Conservation (phyloP, 2,888 invertebrate species). For the Aspidiotus rigidus region DNA sequence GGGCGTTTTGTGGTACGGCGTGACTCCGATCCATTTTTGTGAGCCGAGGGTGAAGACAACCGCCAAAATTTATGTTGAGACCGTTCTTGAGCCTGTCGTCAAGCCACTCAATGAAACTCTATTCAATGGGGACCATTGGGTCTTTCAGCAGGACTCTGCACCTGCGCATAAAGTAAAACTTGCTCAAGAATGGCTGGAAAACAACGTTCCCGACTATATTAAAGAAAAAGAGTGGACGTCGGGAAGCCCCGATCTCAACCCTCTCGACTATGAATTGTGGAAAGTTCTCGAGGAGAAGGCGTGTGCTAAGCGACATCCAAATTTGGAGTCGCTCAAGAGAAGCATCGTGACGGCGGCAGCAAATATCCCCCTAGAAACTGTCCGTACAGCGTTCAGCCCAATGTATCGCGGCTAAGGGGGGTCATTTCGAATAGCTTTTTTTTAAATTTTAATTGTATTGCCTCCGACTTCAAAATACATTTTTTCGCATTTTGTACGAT, state of each 20-base stretch:
- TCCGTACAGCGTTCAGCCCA: not conserved
- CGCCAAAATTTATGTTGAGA: not conserved
- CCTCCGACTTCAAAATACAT: too few relatives aligned
- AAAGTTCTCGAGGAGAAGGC: not conserved
- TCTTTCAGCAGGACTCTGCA: constrained; percentile 1
- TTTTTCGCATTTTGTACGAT: too few relatives aligned
- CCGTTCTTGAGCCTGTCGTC: not conserved
- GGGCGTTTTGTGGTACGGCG: not conserved
- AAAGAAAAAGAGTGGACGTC: not conserved
- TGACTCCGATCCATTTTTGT: too few relatives aligned
- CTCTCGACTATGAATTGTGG: not conserved
- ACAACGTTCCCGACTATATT: constrained; percentile 1
- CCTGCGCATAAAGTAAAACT: too few relatives aligned
- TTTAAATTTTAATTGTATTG: too few relatives aligned
- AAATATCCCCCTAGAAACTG: not conserved
- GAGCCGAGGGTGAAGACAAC: not conserved
- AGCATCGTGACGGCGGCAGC: not conserved
- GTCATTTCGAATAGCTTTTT: constrained; percentile 5
- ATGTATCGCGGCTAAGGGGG: constrained; percentile 3
- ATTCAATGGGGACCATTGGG: not conserved
- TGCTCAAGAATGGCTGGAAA: constrained; percentile 1
- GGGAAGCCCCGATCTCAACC: not conserved
- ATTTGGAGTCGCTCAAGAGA: not conserved
- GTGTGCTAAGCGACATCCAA: not conserved
- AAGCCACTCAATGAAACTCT: not conserved